These are phyloP conservation scores for Gobio occitaniae DNA, from an alignment of 2,797 vertebrate genomes.

Conservation along the genomic window DNA sequence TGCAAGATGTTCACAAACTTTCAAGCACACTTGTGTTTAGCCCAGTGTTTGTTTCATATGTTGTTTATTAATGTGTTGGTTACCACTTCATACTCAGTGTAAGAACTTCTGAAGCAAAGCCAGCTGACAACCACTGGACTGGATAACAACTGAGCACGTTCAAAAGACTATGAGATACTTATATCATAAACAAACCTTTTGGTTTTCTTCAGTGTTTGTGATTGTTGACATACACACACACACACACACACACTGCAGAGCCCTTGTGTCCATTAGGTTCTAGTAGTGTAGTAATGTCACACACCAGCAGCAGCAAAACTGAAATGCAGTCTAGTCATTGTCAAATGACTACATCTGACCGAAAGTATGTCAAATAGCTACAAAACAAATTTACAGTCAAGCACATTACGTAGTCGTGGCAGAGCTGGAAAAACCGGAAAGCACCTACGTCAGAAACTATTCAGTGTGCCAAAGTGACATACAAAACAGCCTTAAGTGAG, in stretches of 20 bases:
- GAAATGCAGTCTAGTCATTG: not conserved
- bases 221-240: not conserved
- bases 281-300: not conserved
- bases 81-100: not conserved
- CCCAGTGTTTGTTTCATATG: not conserved
- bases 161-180: not conserved
- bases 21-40: not conserved
- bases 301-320: not conserved
- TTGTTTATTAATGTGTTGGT: not conserved
- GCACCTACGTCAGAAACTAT: not conserved
- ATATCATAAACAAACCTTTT: not conserved
- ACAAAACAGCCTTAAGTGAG: not conserved
- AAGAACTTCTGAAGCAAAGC: not conserved
- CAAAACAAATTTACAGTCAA: conserved; percentile 11
- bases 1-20: too few species aligned
- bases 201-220: not conserved
- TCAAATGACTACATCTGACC: not conserved
- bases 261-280: not conserved
- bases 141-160: not conserved
- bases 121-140: not conserved
- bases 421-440: conserved; percentile 40
- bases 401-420: not conserved
- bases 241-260: too few species aligned
- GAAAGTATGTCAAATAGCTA: not conserved
- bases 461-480: not conserved